Conservation (phyloP, 2,113 vertebrate genomes). For the Barnardius zonarius region DNA sequence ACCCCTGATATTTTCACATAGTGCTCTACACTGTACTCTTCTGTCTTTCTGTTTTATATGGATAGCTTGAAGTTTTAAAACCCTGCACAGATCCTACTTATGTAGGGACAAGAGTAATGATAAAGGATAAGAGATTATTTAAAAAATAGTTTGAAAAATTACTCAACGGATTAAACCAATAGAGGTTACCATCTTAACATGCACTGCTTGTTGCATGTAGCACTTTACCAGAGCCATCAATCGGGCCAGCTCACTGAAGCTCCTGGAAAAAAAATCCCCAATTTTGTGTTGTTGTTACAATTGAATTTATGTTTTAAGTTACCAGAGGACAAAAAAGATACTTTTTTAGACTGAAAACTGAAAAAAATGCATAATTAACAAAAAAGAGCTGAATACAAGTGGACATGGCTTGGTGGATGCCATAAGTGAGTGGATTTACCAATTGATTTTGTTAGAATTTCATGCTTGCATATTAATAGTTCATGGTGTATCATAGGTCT, state of each 20-base stretch:
- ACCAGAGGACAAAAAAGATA: background rate
- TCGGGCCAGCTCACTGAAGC: background rate
- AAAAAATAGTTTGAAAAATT: background rate
- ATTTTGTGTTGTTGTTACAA: background rate
- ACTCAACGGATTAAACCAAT: background rate
- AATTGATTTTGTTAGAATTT: background rate
- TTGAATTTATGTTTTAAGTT: background rate
- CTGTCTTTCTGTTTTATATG: background rate
- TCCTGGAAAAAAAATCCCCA: background rate
- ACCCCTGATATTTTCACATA: background rate
- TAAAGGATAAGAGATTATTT: background rate
- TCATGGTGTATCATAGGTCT: background rate
- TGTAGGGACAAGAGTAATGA: background rate
- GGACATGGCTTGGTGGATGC: background rate
- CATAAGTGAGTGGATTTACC: background rate
- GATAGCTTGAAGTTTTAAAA: background rate
- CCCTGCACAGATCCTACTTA: background rate
- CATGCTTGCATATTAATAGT: background rate
- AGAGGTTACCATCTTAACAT: background rate
- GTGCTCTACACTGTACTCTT: background rate
- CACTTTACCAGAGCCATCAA: background rate
- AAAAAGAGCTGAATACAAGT: background rate
- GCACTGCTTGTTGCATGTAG: background rate
- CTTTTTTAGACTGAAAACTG: background rate
- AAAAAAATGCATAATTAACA: background rate